A percentile compares a stretch with the other conserved stretches of the same genome.
phyloP scores from a whole-genome alignment of 2,113 vertebrate genomes.

The Pelvicachromis taeniatus region DNA sequence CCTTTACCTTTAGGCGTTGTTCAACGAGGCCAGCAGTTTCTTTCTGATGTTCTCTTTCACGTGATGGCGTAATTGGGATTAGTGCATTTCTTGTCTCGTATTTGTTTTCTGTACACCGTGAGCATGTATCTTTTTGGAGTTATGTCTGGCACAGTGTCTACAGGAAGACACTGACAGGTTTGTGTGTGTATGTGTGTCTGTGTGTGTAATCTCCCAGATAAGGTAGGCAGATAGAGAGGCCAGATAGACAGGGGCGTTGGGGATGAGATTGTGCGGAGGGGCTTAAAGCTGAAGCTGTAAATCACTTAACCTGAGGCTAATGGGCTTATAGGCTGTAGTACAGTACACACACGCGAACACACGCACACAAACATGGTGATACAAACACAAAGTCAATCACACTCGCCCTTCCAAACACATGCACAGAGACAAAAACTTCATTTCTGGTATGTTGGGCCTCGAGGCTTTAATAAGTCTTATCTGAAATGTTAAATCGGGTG shows the following conservation, averaged over 20 bases:
- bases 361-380: background rate
- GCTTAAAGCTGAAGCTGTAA: conserved; percentile 67
- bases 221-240: conserved; percentile 52
- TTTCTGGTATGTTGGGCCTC: conserved; percentile 8
- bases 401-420: background rate
- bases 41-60: background rate
- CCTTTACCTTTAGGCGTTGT: background rate
- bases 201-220: conserved; percentile 60
- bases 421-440: conserved; percentile 1
- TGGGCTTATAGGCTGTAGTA: conserved; percentile 64
- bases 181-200: conserved; percentile 8
- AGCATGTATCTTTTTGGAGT: background rate
- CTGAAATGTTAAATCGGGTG: conserved; percentile 53
- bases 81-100: conserved; percentile 7
- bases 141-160: conserved; percentile 11
- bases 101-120: background rate
- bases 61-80: background rate
- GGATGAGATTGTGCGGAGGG: conserved; percentile 59
- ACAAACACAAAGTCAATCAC: conserved; percentile 36
- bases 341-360: conserved; percentile 11
- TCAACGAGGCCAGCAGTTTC: background rate
- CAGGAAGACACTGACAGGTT: conserved; percentile 25
- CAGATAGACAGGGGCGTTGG: conserved; percentile 52
- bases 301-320: conserved; percentile 74
- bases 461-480: conserved; percentile 42